Percentiles rank a stretch among this genome's conserved stretches.
Conservation (phyloP, 2,888 invertebrate species). For the Epinotia brunnichana region DNA sequence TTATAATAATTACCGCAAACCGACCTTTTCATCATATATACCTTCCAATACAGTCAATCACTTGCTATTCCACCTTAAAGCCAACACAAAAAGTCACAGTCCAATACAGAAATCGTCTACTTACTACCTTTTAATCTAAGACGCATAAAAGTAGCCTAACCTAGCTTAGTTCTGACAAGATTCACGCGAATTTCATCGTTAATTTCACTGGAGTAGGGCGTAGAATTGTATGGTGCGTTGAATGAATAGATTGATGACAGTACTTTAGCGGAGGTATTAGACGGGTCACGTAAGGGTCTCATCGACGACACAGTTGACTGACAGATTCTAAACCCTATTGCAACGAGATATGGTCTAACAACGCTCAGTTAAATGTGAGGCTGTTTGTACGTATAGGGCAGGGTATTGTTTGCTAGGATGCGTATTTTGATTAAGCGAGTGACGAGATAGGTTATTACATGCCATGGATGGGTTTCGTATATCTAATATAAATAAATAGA, state of each 20-base stretch:
- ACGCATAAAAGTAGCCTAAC: slow-evolving; percentile 10
- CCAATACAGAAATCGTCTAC: not conserved
- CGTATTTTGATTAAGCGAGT: slow-evolving; percentile 29
- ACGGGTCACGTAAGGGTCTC: slow-evolving; percentile 19
- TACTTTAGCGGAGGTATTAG: slow-evolving; percentile 29
- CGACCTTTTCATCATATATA: not conserved
- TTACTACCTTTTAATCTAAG: slow-evolving; percentile 1
- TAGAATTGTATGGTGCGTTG: not conserved
- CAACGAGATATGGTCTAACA: not conserved
- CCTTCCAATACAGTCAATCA: slow-evolving; percentile 19
- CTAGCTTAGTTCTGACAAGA: slow-evolving; percentile 9
- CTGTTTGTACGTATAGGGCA: not conserved
- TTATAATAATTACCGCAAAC: slow-evolving; percentile 17
- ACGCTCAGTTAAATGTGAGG: not conserved
- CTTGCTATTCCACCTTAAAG: not conserved
- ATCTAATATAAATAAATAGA: not conserved
- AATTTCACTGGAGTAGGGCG: not conserved
- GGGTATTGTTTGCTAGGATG: slow-evolving; percentile 10
- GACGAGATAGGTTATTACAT: slow-evolving; percentile 15
- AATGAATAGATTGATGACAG: slow-evolving; percentile 32
- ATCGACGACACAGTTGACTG: not conserved
- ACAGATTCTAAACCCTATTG: not conserved
- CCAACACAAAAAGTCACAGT: not conserved
- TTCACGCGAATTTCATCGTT: not conserved
- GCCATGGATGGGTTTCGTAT: slow-evolving; percentile 6